Evolutionary conservation across 2,113 vertebrate genomes (phyloP).

Genomic region (Marmota monax): DNA sequence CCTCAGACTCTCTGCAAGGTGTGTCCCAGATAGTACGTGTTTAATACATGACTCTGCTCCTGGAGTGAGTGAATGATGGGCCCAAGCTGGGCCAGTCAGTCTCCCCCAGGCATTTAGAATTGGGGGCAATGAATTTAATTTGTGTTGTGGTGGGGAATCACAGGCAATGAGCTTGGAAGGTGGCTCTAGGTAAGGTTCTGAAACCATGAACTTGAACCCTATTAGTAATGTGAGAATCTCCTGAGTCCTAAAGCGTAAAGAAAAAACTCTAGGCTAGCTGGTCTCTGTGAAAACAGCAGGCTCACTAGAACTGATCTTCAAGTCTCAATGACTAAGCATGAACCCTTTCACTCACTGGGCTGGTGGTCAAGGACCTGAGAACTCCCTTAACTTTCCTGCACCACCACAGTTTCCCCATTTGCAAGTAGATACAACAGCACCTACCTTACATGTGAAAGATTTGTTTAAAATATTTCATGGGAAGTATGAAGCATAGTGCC

Average conservation of each 20-base stretch:
- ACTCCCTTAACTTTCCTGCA: not conserved
- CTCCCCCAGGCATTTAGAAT: not conserved
- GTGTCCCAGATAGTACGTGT: not conserved
- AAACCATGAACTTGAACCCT: not conserved
- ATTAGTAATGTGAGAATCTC: not conserved
- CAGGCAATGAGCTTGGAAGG: not conserved
- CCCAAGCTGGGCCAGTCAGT: not conserved
- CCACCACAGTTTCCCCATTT: not conserved
- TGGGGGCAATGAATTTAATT: not conserved
- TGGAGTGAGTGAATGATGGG: not conserved
- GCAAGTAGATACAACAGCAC: not conserved
- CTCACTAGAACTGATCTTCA: not conserved
- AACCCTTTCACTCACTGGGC: too few species aligned
- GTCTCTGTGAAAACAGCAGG: not conserved
- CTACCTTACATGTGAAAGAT: not conserved
- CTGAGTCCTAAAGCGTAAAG: not conserved
- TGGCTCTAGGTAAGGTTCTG: not conserved
- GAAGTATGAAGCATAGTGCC: not conserved
- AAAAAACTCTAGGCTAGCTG: not conserved
- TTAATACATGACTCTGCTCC: not conserved
- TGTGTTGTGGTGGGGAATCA: not conserved
- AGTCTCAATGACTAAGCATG: not conserved
- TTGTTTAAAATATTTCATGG: fast-evolving
- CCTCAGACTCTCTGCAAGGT: not conserved
- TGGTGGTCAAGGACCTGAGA: not conserved